Conservation (phyloP, 2,888 invertebrate species). For the Nasonia oneida region DNA sequence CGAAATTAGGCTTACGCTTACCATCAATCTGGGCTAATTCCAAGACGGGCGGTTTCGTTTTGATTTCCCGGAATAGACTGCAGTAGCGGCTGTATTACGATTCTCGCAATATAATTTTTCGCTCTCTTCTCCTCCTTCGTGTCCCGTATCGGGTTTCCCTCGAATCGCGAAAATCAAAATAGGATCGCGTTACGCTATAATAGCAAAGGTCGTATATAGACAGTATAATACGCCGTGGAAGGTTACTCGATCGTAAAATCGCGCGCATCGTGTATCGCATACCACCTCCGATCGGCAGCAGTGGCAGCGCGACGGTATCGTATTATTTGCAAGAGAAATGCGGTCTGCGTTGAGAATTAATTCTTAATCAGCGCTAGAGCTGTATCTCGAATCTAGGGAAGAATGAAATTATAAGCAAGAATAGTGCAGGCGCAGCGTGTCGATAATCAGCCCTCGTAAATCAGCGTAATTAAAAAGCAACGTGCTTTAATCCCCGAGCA, state of each 20-base stretch:
- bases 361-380: neutral
- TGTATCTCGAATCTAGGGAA: neutral
- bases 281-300: neutral
- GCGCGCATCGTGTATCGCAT: neutral
- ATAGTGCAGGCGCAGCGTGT: neutral
- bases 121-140: neutral
- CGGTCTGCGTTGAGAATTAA: neutral
- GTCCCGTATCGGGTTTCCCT: neutral
- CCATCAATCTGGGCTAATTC: neutral
- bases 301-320: neutral
- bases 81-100: neutral
- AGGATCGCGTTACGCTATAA: neutral
- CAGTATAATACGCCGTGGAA: neutral
- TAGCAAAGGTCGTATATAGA: neutral
- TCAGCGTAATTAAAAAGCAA: neutral
- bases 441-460: neutral
- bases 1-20: neutral
- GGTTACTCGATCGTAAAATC: neutral
- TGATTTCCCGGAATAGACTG: neutral
- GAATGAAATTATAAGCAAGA: constrained; percentile 1
- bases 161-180: constrained; percentile 14
- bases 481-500: neutral
- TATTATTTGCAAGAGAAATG: neutral
- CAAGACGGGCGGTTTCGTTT: neutral
- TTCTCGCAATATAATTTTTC: neutral